Evolutionary conservation across 2,888 invertebrate genomes (phyloP).

Genomic region (Branchipolynoe longqiensis): DNA sequence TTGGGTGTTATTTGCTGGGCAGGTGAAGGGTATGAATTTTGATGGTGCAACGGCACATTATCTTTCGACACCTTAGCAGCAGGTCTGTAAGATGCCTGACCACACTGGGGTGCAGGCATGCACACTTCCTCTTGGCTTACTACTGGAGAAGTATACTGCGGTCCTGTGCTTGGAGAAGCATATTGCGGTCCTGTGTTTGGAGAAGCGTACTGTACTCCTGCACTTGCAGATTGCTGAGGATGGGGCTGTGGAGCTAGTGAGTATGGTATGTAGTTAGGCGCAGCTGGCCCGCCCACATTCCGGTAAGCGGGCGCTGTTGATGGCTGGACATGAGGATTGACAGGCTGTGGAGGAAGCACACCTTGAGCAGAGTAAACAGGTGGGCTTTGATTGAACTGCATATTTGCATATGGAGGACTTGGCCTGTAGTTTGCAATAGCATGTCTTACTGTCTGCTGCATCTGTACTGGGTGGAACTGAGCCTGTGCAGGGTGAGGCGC

Average conservation of each 20-base stretch:
- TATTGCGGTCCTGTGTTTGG: too few species aligned
- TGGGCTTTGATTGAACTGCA: conserved; percentile 19
- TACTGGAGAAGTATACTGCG: too few species aligned
- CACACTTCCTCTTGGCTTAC: too few species aligned
- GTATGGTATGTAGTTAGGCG: background rate
- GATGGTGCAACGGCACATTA: too few species aligned
- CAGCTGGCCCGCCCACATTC: background rate
- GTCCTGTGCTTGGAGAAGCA: too few species aligned
- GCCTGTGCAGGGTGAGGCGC: background rate
- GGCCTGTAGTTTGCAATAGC: background rate
- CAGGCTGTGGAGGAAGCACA: background rate
- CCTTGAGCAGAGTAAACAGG: conserved; percentile 16
- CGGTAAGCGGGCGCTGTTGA: background rate
- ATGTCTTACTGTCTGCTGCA: background rate
- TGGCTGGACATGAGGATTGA: background rate
- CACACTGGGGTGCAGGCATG: too few species aligned
- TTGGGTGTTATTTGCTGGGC: too few species aligned
- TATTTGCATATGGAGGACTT: background rate
- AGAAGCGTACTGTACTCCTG: too few species aligned
- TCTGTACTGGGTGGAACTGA: background rate
- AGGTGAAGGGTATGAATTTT: too few species aligned
- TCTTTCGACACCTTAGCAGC: too few species aligned
- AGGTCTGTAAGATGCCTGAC: too few species aligned
- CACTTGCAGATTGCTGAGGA: background rate
- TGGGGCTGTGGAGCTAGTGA: background rate